These are phyloP conservation scores for Spisula subtruncata DNA, from an alignment of 2,888 invertebrate species.

Conservation along the genomic window DNA sequence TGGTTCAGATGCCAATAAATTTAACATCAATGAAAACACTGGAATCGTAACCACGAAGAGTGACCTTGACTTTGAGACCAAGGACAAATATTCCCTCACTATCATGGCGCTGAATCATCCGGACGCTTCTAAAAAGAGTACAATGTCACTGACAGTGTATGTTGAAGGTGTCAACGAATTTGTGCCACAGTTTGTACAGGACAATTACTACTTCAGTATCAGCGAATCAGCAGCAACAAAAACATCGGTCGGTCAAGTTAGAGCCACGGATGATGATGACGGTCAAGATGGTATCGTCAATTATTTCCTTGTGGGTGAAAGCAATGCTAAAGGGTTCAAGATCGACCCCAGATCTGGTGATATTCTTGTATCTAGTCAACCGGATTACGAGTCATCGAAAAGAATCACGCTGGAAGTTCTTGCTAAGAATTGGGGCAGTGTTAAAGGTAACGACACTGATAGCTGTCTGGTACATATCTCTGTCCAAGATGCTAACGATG, in stretches of 20 bases:
- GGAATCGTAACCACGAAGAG: conserved; percentile 93
- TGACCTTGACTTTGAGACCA: conserved; percentile 96
- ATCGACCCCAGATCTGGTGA: conserved; percentile 94
- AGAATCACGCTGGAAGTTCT: conserved; percentile 92
- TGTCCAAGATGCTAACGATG: conserved; percentile 98
- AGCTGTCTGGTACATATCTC: conserved; percentile 97
- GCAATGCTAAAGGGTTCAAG: conserved; percentile 96
- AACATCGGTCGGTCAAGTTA: conserved; percentile 78
- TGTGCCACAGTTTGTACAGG: conserved; percentile 80
- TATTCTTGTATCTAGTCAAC: conserved; percentile 93
- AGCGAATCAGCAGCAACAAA: conserved; percentile 83
- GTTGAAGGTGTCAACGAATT: conserved; percentile 85
- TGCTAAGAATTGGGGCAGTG: conserved; percentile 97
- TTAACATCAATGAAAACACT: conserved; percentile 92
- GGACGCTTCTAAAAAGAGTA: conserved; percentile 90
- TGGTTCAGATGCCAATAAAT: conserved; percentile 89
- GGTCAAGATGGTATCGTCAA: conserved; percentile 90
- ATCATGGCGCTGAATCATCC: conserved; percentile 94
- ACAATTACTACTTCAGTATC: conserved; percentile 80
- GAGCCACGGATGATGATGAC: conserved; percentile 82
- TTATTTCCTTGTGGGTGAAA: conserved; percentile 97
- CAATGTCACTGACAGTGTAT: conserved; percentile 78
- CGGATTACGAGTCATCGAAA: conserved; percentile 88
- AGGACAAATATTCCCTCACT: conserved; percentile 92
- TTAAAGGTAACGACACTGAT: conserved; percentile 97